Base-by-base conservation (phyloP, 2,888 invertebrate species). In the Clitarchus hookeri region DNA sequence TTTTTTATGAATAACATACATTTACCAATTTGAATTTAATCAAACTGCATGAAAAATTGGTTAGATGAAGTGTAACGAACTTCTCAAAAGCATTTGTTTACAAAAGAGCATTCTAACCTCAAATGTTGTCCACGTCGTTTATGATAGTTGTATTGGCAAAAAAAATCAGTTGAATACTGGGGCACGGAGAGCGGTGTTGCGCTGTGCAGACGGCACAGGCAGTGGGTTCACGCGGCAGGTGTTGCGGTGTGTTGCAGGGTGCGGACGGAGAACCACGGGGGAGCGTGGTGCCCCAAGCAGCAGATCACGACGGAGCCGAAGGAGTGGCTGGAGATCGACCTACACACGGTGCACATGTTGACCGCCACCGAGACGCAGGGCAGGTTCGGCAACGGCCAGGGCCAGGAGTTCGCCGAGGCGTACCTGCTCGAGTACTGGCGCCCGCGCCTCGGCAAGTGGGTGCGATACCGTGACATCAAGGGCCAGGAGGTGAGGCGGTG, bases 221-320 rank as follows among this genome's bases (percentile, higher is more conserved):
- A 36, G 36, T 3, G 36, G 36, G n/a, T n/a, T n/a, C n/a, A n/a
- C n/a, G n/a, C n/a, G n/a, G n/a, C n/a, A n/a, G n/a, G 36, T 36
- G 36, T 4, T 4, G 36, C 36, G 36, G 36, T 36, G 11, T 48
- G 48, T 48, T 92, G 48, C 94, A 98, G 98, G 91, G 93, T 98
- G 89, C 95, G 96, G 88, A 95, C 95, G 89, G 98, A 98, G 90
- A 93, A 94, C 88, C 94, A 95, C 90, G 97, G 97, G 23, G 98
- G 98, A 83, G 98, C 98, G 0, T 98, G 98, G 98, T 98, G 98
- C 92, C 98, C 98, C 19, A 95, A 95, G 91, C 93, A 94, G 85
- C 95, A 95, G 91, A 95, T 97, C 90, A 96, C 96, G 44, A 94
- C 95, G n/a, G 96, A 96, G 89, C 93, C 95, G 4, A 93, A 93